Evolutionary conservation across 2,888 invertebrate genomes (phyloP).

Genomic region (Lagria hirta): DNA sequence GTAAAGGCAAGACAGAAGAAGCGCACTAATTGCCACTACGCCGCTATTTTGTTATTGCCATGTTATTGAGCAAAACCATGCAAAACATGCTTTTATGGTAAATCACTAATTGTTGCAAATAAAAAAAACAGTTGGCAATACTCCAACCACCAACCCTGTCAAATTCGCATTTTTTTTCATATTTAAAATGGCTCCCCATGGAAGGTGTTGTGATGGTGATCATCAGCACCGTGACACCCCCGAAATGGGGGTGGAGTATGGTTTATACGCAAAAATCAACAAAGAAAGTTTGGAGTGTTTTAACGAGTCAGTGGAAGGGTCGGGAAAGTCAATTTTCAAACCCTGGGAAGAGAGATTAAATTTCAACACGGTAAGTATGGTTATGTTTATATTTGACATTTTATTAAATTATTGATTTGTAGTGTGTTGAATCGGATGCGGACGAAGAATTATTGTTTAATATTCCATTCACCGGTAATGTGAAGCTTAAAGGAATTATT

Average conservation of each 20-base stretch:
- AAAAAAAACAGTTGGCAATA: no score
- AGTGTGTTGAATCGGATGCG: conserved; percentile 95
- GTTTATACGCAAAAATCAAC: conserved; percentile 88
- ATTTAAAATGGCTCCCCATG: conserved; percentile 58
- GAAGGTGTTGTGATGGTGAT: conserved; percentile 63
- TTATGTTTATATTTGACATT: conserved; percentile 15
- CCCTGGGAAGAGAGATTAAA: conserved; percentile 86
- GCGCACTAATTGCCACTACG: no score
- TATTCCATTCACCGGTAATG: conserved; percentile 94
- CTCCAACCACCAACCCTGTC: no score
- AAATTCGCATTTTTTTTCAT: no score
- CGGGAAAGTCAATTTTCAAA: conserved; percentile 88
- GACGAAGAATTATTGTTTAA: conserved; percentile 96
- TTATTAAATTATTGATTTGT: conserved; percentile 34
- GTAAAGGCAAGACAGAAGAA: no score
- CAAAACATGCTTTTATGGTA: no score
- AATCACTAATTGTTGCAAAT: no score
- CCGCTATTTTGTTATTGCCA: no score
- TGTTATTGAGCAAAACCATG: no score
- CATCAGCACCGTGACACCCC: conserved; percentile 65
- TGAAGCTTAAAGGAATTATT: conserved; percentile 93
- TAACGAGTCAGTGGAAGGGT: conserved; percentile 84
- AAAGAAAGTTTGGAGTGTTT: conserved; percentile 83
- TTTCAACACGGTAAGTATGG: conserved; percentile 65
- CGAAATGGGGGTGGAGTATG: conserved; percentile 77